These are phyloP conservation scores for Loriculus beryllinus DNA, from an alignment of 2,797 vertebrate genomes.

Conservation along the genomic window DNA sequence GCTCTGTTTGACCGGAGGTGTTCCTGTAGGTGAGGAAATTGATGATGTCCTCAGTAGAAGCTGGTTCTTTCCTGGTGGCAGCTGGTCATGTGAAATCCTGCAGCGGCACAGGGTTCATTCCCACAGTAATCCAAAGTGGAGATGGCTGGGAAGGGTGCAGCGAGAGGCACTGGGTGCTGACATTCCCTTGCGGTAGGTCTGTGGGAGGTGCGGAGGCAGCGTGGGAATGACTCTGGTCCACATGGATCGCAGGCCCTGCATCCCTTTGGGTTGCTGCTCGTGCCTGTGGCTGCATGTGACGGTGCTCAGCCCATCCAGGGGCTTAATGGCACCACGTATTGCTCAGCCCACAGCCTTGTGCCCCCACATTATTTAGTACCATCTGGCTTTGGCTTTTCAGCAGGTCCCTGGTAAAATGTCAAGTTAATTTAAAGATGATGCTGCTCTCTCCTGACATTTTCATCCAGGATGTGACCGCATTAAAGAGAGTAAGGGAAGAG, in stretches of 20 bases:
- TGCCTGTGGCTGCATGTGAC: not conserved
- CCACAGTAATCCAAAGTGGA: not conserved
- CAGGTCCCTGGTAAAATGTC: slow-evolving; percentile 56
- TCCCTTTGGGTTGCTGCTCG: fast-evolving
- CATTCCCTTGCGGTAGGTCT: not conserved
- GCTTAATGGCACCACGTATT: not conserved
- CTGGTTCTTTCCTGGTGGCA: not conserved
- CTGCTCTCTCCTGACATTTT: slow-evolving; percentile 49
- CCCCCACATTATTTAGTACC: slow-evolving; percentile 20
- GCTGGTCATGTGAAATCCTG: not conserved
- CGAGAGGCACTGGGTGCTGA: not conserved
- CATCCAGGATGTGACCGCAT: slow-evolving; percentile 4
- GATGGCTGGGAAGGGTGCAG: not conserved
- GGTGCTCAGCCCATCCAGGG: not conserved
- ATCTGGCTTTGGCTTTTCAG: not conserved
- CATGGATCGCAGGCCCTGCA: fast-evolving
- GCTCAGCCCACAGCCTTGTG: not conserved
- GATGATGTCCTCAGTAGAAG: fast-evolving
- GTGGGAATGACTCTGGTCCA: fast-evolving
- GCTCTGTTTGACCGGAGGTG: not conserved
- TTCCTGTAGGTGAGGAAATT: not conserved
- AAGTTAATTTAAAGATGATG: slow-evolving; percentile 58
- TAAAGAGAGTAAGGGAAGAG: slow-evolving; percentile 4
- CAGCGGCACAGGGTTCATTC: not conserved
- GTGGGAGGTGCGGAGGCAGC: not conserved